Evolutionary conservation across 2,113 vertebrate genomes (phyloP).

Genomic region (Phocoena sinus): DNA sequence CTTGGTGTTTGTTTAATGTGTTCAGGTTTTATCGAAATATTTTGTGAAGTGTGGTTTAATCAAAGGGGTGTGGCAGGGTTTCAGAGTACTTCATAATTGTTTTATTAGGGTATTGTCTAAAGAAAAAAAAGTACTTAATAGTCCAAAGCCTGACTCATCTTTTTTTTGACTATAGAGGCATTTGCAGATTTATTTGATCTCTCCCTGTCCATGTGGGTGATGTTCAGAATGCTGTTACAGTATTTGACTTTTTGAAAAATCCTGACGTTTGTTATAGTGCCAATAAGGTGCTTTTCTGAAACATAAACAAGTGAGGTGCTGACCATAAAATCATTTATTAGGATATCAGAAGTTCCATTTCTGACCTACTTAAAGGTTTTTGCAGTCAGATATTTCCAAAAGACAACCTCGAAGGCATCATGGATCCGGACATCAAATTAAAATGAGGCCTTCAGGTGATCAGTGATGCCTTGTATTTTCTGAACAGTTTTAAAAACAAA

Average conservation of each 20-base stretch:
- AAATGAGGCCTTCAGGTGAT: slow-evolving; percentile 48
- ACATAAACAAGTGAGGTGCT: slow-evolving; percentile 78
- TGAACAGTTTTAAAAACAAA: slow-evolving; percentile 63
- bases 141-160: slow-evolving; percentile 40
- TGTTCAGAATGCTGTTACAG: slow-evolving; percentile 62
- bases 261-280: slow-evolving; percentile 49
- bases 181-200: slow-evolving; percentile 61
- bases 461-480: slow-evolving; percentile 37
- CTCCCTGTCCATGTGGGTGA: slow-evolving; percentile 17
- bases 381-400: slow-evolving; percentile 54
- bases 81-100: slow-evolving; percentile 71
- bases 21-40: slow-evolving; percentile 71
- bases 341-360: slow-evolving; percentile 56
- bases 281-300: slow-evolving; percentile 60
- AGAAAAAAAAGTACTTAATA: slow-evolving; percentile 42
- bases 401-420: slow-evolving; percentile 41
- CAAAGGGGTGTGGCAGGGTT: slow-evolving; percentile 76
- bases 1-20: slow-evolving; percentile 75
- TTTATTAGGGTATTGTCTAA: slow-evolving; percentile 50
- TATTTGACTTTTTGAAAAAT: slow-evolving; percentile 41
- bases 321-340: slow-evolving; percentile 52
- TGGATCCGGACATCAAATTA: slow-evolving; percentile 49
- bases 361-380: slow-evolving; percentile 57
- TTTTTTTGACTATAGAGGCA: slow-evolving; percentile 43
- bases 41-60: slow-evolving; percentile 68